Base-by-base conservation (phyloP, 2,797 vertebrate species). In the Garrulus glandarius region DNA sequence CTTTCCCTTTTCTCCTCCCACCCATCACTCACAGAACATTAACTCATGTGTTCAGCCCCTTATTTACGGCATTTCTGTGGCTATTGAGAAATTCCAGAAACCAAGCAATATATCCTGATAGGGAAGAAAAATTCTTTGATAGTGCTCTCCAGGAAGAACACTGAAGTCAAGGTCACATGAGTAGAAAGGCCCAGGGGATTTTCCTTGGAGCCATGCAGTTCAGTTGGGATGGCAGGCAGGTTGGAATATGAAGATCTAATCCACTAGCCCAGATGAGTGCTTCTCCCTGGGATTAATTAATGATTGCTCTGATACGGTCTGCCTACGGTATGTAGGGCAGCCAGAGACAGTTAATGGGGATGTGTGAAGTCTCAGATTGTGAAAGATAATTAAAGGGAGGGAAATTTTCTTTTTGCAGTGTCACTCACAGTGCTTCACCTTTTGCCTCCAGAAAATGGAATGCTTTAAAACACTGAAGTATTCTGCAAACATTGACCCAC, bases 241-340 rank as follows among this genome's bases (percentile, higher is more conserved):
- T 75, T 81, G 44, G 56, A 87, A 81, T 61, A 60, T 6, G 29
- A 89, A 90, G 70, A 95, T 87, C 64, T 76, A 78, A 64, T 70
- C 95, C 90, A 88, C 29, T 65, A 83, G 53, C 55, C 93, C 68
- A 91, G 60, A 82, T 55, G 41, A 96, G 41, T 64, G 70, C 37
- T 96, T 93, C 89, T 93, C 76, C 63, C 53, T 61, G 86, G 84
- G 92, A 96, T 94, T 93, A 96, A 95, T 95, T 89, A 96, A 88
- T 60, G 64, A 95, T 75, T 11, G 1, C 64, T 81, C 46, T 53
- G 36, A 71, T 95, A 57, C 0, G 0, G 77, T 44, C 52, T 78
- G 84, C 83, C 56, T 89, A 46, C 75, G 61, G 52, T 69, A 90
- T 87, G 36, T 81, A 92, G 89, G 74, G 37, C 95, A 96, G 57